Evolutionary conservation across 2,113 vertebrate species (phyloP), one percentile per base, ranked within the genome.

Genomic region (Apteryx owenii): DNA sequence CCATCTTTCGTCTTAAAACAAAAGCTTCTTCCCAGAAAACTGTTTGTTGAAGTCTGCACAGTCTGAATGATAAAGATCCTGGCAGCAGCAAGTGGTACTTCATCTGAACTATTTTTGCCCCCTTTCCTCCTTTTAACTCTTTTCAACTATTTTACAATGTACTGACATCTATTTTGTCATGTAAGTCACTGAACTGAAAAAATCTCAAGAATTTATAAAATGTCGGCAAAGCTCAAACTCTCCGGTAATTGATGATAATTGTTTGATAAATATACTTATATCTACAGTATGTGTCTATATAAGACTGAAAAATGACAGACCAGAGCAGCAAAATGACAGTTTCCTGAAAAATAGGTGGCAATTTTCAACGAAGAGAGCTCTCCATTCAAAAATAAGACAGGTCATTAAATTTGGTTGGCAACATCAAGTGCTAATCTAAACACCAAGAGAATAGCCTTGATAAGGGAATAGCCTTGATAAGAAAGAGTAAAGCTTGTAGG

Each of bases 221-320:
- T 80, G 9, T 42, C 58, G 53, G 15, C 81, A 88, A 44, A 93
- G 23, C 62, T 87, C 10, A 2, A 90, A 58, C 12, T 69, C 78
- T 66, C 64, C 51, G 28, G 60, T 94, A 90, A 92, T 33, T 84
- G 64, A 88, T 88, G 61, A n/a, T 96, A 95, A 96, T 91, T 93
- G 70, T 81, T 95, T 95, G 80, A 93, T 96, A 92, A 97, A 92
- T 84, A 77, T 4, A 44, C 14, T 68, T 53, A 3, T 85, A 40
- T 85, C 75, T 94, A 15, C 44, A 65, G 19, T 6, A 1, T 33
- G 7, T 79, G 62, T 68, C n/a, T 71, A 2, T 44, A 3, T 42
- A 89, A 85, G 60, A 21, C 66, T 88, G 62, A 68, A 72, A 93
- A 92, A 81, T 56, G 71, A 38, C 51, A 94, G 44, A 29, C 40